Conservation (phyloP, 2,113 vertebrate genomes). For the Pedetes capensis region DNA sequence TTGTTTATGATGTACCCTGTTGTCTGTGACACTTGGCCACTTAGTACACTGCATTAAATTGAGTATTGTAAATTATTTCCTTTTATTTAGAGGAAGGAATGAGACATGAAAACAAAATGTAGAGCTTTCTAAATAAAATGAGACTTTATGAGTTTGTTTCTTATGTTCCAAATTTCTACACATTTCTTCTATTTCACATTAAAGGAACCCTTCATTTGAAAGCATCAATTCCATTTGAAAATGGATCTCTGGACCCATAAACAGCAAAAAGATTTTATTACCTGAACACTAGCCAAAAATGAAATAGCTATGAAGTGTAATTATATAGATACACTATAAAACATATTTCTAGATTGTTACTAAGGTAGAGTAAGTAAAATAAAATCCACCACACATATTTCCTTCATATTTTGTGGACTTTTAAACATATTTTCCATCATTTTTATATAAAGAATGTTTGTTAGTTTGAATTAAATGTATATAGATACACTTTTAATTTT, state of each 20-base stretch:
- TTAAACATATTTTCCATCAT: neutral
- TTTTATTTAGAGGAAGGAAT: conserved; percentile 58
- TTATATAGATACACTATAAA: conserved; percentile 37
- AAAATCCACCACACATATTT: conserved; percentile 20
- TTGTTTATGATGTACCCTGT: conserved; percentile 60
- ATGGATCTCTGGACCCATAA: conserved; percentile 43
- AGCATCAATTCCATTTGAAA: conserved; percentile 60
- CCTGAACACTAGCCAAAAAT: conserved; percentile 35
- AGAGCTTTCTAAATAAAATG: conserved; percentile 56
- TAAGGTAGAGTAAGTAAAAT: conserved; percentile 1
- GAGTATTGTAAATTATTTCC: conserved; percentile 49
- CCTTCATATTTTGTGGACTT: neutral
- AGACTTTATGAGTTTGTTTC: conserved; percentile 46
- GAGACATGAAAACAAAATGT: conserved; percentile 4
- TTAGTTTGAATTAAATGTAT: neutral
- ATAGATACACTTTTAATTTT: neutral
- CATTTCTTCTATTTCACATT: conserved; percentile 48
- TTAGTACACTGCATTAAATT: conserved; percentile 50
- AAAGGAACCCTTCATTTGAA: conserved; percentile 61
- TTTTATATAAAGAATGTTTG: neutral
- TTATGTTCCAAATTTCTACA: conserved; percentile 44
- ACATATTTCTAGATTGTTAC: conserved; percentile 41
- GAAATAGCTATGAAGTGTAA: conserved; percentile 45
- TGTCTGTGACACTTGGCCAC: conserved; percentile 53
- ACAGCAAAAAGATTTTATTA: conserved; percentile 59